Evolutionary conservation across 2,888 invertebrate genomes (phyloP).

Genomic region (Bembecia ichneumoniformis): DNA sequence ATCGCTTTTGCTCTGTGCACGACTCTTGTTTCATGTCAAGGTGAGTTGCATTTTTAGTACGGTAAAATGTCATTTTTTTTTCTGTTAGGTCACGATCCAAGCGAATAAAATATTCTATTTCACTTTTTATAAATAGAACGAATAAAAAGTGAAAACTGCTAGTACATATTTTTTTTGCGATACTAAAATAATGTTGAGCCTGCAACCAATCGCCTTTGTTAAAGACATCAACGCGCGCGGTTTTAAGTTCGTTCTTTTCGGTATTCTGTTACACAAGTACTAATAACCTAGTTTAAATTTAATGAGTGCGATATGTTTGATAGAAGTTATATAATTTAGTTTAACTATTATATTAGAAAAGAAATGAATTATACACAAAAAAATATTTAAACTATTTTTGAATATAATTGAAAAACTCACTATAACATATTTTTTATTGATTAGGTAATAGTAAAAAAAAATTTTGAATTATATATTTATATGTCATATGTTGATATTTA

Average conservation of each 20-base stretch:
- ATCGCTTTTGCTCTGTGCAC: constrained; percentile 29
- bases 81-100: constrained; percentile 3
- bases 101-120: neutral
- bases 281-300: neutral
- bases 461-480: no score
- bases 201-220: neutral
- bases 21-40: constrained; percentile 54
- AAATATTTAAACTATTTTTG: no score
- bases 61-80: neutral
- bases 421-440: no score
- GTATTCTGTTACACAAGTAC: no score
- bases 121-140: neutral
- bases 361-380: no score
- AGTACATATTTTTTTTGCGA: neutral
- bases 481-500: no score
- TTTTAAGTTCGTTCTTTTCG: no score
- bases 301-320: neutral
- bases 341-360: no score
- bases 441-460: no score
- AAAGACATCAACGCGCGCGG: constrained; percentile 40
- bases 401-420: no score
- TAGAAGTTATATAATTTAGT: no score
- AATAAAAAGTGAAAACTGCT: neutral
- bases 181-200: neutral
- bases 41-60: constrained; percentile 31